Percentiles rank a stretch among this genome's conserved stretches.
Conservation (phyloP, 2,113 vertebrate species). For the Paedocypris sp. region DNA sequence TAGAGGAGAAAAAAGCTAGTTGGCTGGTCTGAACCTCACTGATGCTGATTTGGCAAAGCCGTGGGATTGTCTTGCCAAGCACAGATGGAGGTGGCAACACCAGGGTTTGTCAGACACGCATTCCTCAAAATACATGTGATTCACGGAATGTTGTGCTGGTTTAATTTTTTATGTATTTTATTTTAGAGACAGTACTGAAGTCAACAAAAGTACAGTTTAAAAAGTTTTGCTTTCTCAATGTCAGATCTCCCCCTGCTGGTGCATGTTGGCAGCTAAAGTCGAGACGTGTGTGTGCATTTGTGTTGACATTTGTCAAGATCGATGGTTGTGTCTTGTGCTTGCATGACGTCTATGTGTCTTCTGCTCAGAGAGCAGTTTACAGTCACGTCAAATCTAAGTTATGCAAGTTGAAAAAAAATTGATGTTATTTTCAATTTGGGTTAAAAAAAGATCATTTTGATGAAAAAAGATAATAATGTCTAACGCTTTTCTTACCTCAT, state of each 20-base stretch:
- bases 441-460: no score
- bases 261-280: not conserved
- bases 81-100: slow-evolving; percentile 52
- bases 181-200: slow-evolving; percentile 1
- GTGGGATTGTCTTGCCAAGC: slow-evolving; percentile 40
- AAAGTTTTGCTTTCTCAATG: slow-evolving; percentile 26
- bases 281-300: not conserved
- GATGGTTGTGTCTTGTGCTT: not conserved
- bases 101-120: slow-evolving; percentile 41
- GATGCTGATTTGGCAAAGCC: slow-evolving; percentile 54
- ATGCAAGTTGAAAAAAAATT: not conserved
- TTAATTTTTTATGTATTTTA: slow-evolving; percentile 26
- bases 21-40: slow-evolving; percentile 52
- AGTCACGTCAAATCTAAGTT: not conserved
- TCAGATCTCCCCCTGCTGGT: slow-evolving; percentile 53
- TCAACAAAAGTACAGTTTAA: slow-evolving; percentile 26
- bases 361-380: slow-evolving; percentile 9
- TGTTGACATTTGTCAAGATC: not conserved
- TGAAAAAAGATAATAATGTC: not conserved
- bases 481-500: not conserved
- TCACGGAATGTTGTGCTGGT: slow-evolving; percentile 28
- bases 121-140: slow-evolving; percentile 41
- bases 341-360: slow-evolving; percentile 12
- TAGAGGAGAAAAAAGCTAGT: slow-evolving; percentile 18
- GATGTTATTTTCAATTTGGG: not conserved